Conservation (phyloP, 2,888 invertebrate genomes). For the Ferdinandea cuprea region DNA sequence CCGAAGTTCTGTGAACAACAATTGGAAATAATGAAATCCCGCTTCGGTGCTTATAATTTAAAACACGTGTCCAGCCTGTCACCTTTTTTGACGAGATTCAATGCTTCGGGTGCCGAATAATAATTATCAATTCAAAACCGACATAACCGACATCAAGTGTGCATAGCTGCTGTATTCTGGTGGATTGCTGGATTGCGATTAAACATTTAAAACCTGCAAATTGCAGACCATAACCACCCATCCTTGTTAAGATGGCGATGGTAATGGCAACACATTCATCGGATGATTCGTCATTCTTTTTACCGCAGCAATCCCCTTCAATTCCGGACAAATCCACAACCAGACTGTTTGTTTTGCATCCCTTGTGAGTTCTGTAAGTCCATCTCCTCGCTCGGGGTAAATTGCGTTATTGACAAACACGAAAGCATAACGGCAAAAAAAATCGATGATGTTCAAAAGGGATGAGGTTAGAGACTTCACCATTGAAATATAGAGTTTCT, state of each 20-base stretch:
- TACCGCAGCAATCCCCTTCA: conserved; percentile 19
- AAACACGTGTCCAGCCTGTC: conserved; percentile 23
- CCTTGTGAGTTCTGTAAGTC: conserved; percentile 28
- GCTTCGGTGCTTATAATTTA: background rate
- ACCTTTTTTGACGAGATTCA: too few species aligned
- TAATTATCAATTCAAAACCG: conserved; percentile 10
- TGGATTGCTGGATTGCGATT: conserved; percentile 15
- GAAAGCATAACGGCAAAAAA: conserved; percentile 7
- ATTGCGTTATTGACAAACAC: conserved; percentile 36
- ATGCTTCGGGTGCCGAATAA: background rate
- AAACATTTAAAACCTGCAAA: conserved; percentile 26
- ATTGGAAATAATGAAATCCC: conserved; percentile 27
- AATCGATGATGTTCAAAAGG: conserved; percentile 37
- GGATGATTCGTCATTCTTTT: conserved; percentile 23
- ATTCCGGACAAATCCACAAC: background rate
- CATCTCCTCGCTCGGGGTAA: conserved; percentile 12
- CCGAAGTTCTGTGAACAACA: conserved; percentile 10
- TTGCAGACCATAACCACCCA: background rate
- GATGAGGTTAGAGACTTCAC: background rate
- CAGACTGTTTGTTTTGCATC: conserved; percentile 12
- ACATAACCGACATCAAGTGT: background rate
- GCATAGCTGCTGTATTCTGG: background rate
- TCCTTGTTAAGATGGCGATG: background rate
- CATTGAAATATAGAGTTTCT: conserved; percentile 7
- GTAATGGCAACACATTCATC: conserved; percentile 12